Evolutionary conservation across 2,888 invertebrate species (phyloP).

Genomic region (Andricus quercusramuli): DNA sequence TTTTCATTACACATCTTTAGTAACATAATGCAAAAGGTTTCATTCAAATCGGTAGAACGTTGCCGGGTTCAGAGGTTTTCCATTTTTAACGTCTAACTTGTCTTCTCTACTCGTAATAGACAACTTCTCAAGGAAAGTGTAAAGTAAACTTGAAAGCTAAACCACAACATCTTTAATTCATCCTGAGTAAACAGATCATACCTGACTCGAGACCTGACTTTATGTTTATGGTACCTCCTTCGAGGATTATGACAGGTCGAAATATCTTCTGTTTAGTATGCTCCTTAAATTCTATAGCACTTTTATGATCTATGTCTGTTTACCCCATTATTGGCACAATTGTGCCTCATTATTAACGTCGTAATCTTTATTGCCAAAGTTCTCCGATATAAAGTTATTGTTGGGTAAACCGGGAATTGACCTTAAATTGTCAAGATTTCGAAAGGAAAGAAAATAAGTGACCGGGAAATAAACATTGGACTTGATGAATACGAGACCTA

Average conservation of each 20-base stretch:
- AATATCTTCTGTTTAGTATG: constrained; percentile 23
- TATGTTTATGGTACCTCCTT: constrained; percentile 12
- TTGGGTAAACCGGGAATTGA: not conserved
- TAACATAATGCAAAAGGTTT: no score
- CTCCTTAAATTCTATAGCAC: not conserved
- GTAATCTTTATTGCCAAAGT: not conserved
- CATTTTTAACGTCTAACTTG: no score
- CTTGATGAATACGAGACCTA: constrained; percentile 3
- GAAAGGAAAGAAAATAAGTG: no score
- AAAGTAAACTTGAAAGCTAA: constrained; percentile 1
- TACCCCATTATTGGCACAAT: no score
- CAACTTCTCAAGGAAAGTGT: constrained; percentile 18
- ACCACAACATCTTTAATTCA: not conserved
- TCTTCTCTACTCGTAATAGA: not conserved
- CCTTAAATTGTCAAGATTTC: not conserved
- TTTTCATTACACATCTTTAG: no score
- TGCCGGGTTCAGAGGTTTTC: no score
- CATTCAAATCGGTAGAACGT: no score
- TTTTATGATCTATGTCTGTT: not conserved
- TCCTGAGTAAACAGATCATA: constrained; percentile 28
- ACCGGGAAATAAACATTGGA: not conserved
- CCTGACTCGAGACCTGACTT: constrained; percentile 24
- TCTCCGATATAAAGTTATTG: not conserved
- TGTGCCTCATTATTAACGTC: not conserved
- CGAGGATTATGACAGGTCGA: constrained; percentile 3